Evolutionary conservation across 2,888 invertebrate species (phyloP), one percentile per base, ranked within the genome.

Genomic region (Gordius sp.): DNA sequence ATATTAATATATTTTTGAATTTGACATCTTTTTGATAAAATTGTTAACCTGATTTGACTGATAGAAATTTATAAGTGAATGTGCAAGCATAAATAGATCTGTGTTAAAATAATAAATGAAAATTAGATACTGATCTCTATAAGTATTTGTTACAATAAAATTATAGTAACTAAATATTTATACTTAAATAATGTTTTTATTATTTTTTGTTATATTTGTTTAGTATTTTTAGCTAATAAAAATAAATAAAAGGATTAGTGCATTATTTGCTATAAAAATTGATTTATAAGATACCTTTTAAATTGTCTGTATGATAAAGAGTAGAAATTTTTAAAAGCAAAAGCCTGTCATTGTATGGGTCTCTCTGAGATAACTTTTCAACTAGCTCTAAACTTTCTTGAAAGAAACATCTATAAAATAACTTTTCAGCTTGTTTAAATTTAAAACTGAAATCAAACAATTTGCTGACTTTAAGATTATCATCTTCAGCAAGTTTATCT

Each of bases 211-310:
- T n/a, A n/a, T n/a, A n/a, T 33, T 33, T 8, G 39, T 33, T 8
- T 33, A 13, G n/a, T 33, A 13, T 33, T 33, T 33, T 33, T 33
- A 33, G n/a, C 8, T 13, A 33, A 13, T 33, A 33, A 33, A 33
- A 33, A 33, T 33, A 33, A 33, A 33, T 33, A 33, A 33, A 33
- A 33, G n/a, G 39, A 33, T 13, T 33, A 33, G n/a, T 47, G 47
- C 47, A 47, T 20, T 18, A n/a, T 20, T 47, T 47, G 47, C 20
- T 47, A 20, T 47, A 47, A n/a, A n/a, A 47, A 47, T 47, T n/a
- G 20, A 47, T 47, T 8, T n/a, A 47, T 47, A 47, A 20, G 4
- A 47, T 47, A 47, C 47, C 47, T 47, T 47, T 47, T 18, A 20
- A 18, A 20, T 47, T 47, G 4, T 47, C 4, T 23, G 20, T n/a